phyloP scores from a whole-genome alignment of 2,888 invertebrate species.

The Ephialtes manifestator region DNA sequence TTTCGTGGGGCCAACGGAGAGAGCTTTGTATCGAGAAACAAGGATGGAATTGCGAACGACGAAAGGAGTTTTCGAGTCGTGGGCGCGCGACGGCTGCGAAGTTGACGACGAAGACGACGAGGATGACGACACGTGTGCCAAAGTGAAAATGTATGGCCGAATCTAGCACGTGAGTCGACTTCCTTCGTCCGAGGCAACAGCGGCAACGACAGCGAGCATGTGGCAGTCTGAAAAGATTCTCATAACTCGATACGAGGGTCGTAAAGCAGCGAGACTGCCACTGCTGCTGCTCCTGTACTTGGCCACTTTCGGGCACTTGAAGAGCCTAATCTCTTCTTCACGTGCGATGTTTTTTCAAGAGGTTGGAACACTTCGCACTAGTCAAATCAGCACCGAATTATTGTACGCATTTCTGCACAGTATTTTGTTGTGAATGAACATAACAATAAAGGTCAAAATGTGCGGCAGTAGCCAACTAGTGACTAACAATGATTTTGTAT shows the following conservation, averaged over 20 bases:
- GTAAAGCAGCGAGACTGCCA: constrained; percentile 62
- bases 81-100: constrained; percentile 75
- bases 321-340: constrained; percentile 41
- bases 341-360: constrained; percentile 10
- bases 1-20: constrained; percentile 51
- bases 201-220: constrained; percentile 70
- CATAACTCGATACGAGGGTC: constrained; percentile 81
- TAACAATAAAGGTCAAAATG: too few relatives aligned
- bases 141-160: constrained; percentile 85
- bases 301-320: constrained; percentile 12
- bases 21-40: constrained; percentile 69
- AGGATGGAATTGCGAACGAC: constrained; percentile 61
- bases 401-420: too few relatives aligned
- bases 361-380: not conserved
- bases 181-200: constrained; percentile 58
- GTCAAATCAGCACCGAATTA: too few relatives aligned
- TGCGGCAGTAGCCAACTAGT: too few relatives aligned
- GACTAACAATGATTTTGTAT: too few relatives aligned
- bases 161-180: constrained; percentile 69
- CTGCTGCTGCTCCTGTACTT: constrained; percentile 32
- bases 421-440: too few relatives aligned
- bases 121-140: constrained; percentile 84
- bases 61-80: constrained; percentile 61
- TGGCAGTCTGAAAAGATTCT: constrained; percentile 79
- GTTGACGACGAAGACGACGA: constrained; percentile 80